phyloP scores from a whole-genome alignment of 2,888 invertebrate genomes.

The Phyllotreta cruciferae region DNA sequence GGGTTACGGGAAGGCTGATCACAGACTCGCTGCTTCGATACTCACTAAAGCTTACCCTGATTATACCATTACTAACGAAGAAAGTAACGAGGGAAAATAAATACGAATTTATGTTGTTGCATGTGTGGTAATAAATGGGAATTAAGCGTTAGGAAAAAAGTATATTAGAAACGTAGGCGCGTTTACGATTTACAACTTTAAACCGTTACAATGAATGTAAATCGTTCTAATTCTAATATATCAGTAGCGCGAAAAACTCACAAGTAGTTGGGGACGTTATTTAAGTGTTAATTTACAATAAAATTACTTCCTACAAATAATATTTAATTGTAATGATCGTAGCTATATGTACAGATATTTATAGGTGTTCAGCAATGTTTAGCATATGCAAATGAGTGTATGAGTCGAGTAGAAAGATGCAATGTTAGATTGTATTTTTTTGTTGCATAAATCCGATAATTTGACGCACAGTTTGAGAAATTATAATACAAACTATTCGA shows the following conservation, averaged over 20 bases:
- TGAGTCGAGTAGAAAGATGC: no score
- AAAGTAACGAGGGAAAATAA: conserved; percentile 70
- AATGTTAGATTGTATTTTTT: no score
- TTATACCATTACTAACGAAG: conserved; percentile 80
- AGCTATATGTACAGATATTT: no score
- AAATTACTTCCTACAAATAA: no score
- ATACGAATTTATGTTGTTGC: not conserved
- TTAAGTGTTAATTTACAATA: no score
- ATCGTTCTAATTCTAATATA: conserved; percentile 5
- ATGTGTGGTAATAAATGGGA: not conserved
- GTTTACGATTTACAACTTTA: not conserved
- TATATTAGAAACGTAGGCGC: not conserved
- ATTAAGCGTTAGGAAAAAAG: not conserved
- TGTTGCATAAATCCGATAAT: no score
- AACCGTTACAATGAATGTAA: conserved; percentile 10
- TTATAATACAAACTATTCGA: no score
- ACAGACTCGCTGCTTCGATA: conserved; percentile 76
- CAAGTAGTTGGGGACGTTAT: no score
- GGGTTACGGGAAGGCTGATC: conserved; percentile 91
- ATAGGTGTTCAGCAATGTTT: no score
- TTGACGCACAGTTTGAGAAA: no score
- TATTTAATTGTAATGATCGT: no score
- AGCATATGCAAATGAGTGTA: no score
- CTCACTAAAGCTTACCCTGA: conserved; percentile 76
- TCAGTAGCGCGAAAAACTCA: conserved; percentile 3